Base-by-base conservation (phyloP, 1,140 invertebrate species). In the Stegodyphus dumicola region DNA sequence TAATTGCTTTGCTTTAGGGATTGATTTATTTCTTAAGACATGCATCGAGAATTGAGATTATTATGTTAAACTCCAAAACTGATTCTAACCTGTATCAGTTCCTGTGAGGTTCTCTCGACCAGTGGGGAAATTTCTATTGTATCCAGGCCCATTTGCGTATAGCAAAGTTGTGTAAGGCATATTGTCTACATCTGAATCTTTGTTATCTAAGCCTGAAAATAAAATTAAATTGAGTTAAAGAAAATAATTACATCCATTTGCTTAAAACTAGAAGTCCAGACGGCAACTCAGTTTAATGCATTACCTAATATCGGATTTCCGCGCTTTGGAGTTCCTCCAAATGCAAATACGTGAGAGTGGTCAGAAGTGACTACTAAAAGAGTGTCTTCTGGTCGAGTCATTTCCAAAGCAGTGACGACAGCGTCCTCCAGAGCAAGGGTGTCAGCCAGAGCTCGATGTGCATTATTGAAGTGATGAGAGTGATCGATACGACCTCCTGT, bases 401-500 rank as follows among this genome's bases (percentile, higher is more conserved):
- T 80, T 15, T 88, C 74, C 52, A 88, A 49, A 6, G 88, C 88
- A 15, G 87, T 86, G 9, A 75, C 64, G 7, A 89, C 76, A 9
- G 89, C 88, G 48, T 88, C 86, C 33, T 89, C 88, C 7, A 89
- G 86, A 11, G 84, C 78, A 15, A 86, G 52, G 7, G 78, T 83
- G 48, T 87, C 85, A 10, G 54, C 90, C 1, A 98, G 90, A 0
- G 96, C 96, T 84, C 93, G 93, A 65, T 94, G 93, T 0, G 96
- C 96, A 56, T 94, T 92, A 0, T 94, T 95, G 52, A 94, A 92
- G 90, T 98, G 97, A 90, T 98, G 96, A 0, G 94, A 95, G 88
- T 94, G 94, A 90, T 98, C 97, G 67, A 98, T 87, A 33, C 71
- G 77, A 51, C 94, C 95, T 96, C 7, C 93, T 92, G 5, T 9